A percentile compares a stretch with the other conserved stretches of the same genome.
These are phyloP conservation scores for Pelmatolapia mariae DNA, from an alignment of 2,113 vertebrate species.

Conservation along the genomic window DNA sequence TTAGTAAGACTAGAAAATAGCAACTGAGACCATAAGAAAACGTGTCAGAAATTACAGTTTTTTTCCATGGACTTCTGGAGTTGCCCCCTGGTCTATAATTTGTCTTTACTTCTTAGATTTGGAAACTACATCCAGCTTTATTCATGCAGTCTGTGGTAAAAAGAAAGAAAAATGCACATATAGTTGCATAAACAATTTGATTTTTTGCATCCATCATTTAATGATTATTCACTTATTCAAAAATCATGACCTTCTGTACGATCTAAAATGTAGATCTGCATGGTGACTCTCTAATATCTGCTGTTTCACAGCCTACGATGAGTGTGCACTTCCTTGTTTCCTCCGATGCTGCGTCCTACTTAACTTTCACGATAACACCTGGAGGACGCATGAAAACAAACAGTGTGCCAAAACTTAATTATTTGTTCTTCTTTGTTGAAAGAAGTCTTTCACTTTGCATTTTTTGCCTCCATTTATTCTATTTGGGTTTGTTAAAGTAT, in stretches of 20 bases:
- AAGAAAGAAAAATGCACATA: neutral
- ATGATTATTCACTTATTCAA: neutral
- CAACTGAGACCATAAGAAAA: neutral
- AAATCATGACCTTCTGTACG: neutral
- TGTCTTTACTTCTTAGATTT: neutral
- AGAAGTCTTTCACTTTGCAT: neutral
- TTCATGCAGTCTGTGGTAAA: neutral
- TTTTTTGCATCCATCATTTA: neutral
- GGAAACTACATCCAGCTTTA: neutral
- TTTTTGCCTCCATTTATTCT: neutral
- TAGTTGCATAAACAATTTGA: accelerated
- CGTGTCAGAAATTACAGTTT: neutral
- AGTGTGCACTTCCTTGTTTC: neutral
- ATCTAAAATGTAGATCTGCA: neutral
- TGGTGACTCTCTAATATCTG: accelerated
- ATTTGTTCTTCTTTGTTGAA: neutral
- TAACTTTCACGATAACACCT: neutral
- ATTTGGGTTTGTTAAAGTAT: neutral
- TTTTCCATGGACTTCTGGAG: neutral
- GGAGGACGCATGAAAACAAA: neutral
- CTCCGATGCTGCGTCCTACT: neutral
- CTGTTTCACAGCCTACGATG: neutral
- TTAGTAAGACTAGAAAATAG: neutral
- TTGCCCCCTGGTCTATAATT: neutral
- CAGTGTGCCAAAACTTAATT: accelerated